Conservation (phyloP, 2,797 vertebrate genomes). For the Octomys mimax region DNA sequence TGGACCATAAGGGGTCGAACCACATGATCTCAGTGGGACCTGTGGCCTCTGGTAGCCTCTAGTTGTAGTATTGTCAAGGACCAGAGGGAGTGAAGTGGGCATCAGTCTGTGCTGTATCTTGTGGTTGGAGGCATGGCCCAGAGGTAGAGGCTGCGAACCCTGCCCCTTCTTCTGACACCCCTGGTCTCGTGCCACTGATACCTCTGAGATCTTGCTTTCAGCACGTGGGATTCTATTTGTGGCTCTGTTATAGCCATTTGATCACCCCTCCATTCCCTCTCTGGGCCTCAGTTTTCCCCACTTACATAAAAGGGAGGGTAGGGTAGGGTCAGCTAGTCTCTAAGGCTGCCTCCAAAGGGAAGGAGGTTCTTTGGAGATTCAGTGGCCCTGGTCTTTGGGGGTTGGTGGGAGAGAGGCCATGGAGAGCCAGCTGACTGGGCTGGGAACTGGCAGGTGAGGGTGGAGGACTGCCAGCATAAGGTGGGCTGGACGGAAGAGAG, state of each 20-base stretch:
- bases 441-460: background rate
- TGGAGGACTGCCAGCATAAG: background rate
- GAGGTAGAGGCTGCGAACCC: background rate
- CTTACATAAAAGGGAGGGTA: conserved; percentile 15
- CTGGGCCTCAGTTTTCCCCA: background rate
- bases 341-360: background rate
- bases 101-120: background rate
- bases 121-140: background rate
- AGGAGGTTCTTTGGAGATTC: background rate
- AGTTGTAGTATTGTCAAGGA: background rate
- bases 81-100: background rate
- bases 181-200: background rate
- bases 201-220: conserved; percentile 10
- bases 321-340: background rate
- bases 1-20: background rate
- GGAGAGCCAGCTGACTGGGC: background rate
- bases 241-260: background rate
- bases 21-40: background rate
- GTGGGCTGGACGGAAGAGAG: conserved; percentile 1
- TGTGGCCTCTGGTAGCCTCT: background rate
- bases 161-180: background rate
- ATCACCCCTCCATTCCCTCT: background rate
- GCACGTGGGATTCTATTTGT: conserved; percentile 28
- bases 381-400: background rate
- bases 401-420: background rate